Conservation (phyloP, 2,113 vertebrate genomes). For the Phoenicopterus ruber region DNA sequence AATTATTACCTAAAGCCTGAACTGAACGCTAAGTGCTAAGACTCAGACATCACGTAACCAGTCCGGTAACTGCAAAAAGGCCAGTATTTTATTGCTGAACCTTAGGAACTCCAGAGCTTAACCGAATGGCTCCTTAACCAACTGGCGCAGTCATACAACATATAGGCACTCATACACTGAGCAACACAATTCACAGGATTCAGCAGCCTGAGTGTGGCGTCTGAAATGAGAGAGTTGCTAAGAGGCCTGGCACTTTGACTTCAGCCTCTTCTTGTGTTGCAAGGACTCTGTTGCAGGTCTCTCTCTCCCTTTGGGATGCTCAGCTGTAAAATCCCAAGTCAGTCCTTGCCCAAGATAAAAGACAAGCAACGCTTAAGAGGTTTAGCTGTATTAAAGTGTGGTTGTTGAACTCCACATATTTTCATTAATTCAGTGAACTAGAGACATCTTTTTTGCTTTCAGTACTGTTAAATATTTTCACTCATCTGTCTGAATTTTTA, state of each 20-base stretch:
- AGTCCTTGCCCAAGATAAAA: neutral
- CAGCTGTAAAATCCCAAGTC: neutral
- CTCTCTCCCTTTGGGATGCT: neutral
- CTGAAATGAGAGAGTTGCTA: neutral
- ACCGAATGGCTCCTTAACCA: neutral
- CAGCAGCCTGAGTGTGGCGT: neutral
- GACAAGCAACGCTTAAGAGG: neutral
- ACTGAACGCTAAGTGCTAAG: neutral
- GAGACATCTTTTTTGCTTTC: neutral
- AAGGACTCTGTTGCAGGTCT: neutral
- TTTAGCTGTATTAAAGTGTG: neutral
- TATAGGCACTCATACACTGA: neutral
- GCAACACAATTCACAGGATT: neutral
- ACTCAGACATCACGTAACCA: neutral
- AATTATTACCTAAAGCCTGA: neutral
- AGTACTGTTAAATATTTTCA: slow-evolving; percentile 1
- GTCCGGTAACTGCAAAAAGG: neutral
- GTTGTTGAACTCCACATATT: neutral
- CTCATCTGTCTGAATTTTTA: neutral
- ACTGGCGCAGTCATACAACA: neutral
- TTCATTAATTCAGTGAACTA: neutral
- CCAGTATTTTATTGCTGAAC: neutral
- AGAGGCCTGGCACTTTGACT: neutral
- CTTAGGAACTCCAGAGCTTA: neutral
- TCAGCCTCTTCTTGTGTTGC: neutral